Percentiles rank a stretch among this genome's conserved stretches.
These are phyloP conservation scores for Pollenia griseotomentosa DNA, from an alignment of 2,888 invertebrate species.

Conservation along the genomic window DNA sequence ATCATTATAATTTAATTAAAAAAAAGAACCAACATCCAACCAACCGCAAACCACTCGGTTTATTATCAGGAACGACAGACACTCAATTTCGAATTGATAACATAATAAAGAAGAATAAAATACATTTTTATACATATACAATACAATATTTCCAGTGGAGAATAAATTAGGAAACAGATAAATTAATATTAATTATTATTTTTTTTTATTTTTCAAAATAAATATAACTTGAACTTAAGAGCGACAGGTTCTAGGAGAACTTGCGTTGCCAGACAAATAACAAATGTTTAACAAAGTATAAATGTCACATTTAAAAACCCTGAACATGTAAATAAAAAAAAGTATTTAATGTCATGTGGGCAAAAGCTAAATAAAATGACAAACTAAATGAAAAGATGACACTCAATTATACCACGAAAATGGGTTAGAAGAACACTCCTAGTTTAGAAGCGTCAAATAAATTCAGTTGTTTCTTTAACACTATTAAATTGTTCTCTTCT, in stretches of 20 bases:
- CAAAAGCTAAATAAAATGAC: background rate
- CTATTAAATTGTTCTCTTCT: background rate
- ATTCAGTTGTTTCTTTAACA: background rate
- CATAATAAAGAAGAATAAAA: conserved; percentile 29
- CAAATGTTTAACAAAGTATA: background rate
- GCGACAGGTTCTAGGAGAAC: background rate
- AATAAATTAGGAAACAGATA: conserved; percentile 56
- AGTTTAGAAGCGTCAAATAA: background rate
- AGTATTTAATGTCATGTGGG: conserved; percentile 42
- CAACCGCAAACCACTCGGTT: conserved; percentile 15
- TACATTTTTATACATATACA: background rate
- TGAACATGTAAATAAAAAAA: background rate
- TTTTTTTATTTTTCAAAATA: background rate
- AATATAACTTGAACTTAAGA: background rate
- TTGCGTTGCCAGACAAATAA: background rate
- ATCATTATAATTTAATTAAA: conserved; percentile 65
- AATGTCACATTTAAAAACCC: too few relatives aligned
- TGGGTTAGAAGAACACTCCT: conserved; percentile 32
- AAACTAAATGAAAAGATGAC: background rate
- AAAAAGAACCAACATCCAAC: conserved; percentile 1
- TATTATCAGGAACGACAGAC: conserved; percentile 47
- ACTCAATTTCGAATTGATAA: conserved; percentile 57
- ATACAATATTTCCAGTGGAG: background rate
- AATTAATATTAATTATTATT: conserved; percentile 56
- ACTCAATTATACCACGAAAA: conserved; percentile 16